phyloP scores from a whole-genome alignment of 2,888 invertebrate species.

The Phlogophora meticulosa region DNA sequence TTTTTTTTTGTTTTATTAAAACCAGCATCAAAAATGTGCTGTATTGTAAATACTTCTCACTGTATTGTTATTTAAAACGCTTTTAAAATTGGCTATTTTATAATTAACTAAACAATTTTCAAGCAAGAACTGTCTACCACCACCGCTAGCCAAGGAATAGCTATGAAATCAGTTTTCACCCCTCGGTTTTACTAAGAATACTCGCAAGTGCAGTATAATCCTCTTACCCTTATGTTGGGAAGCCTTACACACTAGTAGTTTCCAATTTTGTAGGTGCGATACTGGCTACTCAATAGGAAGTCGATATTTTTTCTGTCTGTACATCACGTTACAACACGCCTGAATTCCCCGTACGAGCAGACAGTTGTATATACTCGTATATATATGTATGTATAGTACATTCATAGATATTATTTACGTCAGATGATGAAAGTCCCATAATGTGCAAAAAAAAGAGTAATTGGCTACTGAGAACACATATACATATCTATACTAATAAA shows the following conservation, averaged over 20 bases:
- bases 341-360: neutral
- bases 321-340: neutral
- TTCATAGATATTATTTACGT: too few relatives aligned
- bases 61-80: neutral
- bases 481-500: too few relatives aligned
- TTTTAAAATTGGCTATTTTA: neutral
- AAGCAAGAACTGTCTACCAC: slow-evolving; percentile 17
- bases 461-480: too few relatives aligned
- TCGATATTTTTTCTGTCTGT: slow-evolving; percentile 7
- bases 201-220: slow-evolving; percentile 83
- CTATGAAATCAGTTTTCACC: slow-evolving; percentile 73
- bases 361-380: too few relatives aligned
- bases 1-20: slow-evolving; percentile 29
- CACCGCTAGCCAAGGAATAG: slow-evolving; percentile 66
- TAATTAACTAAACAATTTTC: neutral
- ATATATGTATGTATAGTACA: too few relatives aligned
- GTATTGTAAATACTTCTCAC: slow-evolving; percentile 26
- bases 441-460: too few relatives aligned
- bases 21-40: slow-evolving; percentile 29
- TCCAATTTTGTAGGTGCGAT: slow-evolving; percentile 41
- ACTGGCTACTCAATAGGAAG: slow-evolving; percentile 16
- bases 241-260: slow-evolving; percentile 72
- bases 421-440: too few relatives aligned
- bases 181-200: slow-evolving; percentile 71
- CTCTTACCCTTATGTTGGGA: slow-evolving; percentile 75